Base-by-base conservation (phyloP, 2,888 invertebrate genomes). In the Monoplex corrugatus region DNA sequence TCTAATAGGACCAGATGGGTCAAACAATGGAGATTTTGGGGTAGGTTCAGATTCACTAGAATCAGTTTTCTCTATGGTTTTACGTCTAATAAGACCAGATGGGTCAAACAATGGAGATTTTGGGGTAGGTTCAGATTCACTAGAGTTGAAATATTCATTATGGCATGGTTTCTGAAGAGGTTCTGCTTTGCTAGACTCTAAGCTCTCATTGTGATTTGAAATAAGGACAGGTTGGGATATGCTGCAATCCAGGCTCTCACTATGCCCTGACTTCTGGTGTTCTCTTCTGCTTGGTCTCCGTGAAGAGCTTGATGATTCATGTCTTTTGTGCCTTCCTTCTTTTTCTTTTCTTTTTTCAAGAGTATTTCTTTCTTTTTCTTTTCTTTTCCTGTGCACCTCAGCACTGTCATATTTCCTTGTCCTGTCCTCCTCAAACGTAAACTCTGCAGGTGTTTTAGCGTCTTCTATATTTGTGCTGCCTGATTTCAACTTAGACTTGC, bases 231-330 rank as follows among this genome's bases (percentile, higher is more conserved):
- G 43, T 10, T 43, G 19, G 3, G 38, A 38, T 38, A 43, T 19
- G 43, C 32, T 32, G 8, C 40, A 43, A 13, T 3, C 23, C 23
- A n/a, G 19, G 19, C 32, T 32, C 28, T 57, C 23, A 28, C 44
- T 32, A 10, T 38, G 28, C 3, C 43, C 72, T 35, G 86, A 32
- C 5, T 68, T 82, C 19, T 45, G 50, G 5, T 35, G 68, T 50
- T 50, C 87, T 23, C 89, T 82, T 82, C 68, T 87, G 23, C 87
- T 89, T 28, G n/a, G n/a, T n/a, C 78, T 88, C 44, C 78, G 44
- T n/a, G n/a, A 40, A 43, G 57, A 19, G 72, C 68, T 32, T 28
- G 72, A 75, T 85, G 50, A 40, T 28, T n/a, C 35, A 68, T 40
- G 88, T 63, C 89, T 72, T 63, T 88, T n/a, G 32, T 35, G 88